Conservation (phyloP, 1,140 invertebrate genomes). For the Trachymyrmex cornetzi region DNA sequence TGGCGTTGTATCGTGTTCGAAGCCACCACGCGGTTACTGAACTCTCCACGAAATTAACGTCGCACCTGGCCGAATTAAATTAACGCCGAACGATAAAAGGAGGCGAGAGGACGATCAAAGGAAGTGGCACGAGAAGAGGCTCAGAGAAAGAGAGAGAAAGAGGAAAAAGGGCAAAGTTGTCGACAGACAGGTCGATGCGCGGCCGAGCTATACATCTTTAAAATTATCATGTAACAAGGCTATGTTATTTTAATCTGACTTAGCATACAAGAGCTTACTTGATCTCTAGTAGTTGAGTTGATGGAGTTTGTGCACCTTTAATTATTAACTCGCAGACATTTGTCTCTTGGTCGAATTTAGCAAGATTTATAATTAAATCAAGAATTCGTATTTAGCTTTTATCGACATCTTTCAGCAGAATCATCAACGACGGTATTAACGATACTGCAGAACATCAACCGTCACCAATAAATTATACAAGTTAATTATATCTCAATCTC, state of each 20-base stretch:
- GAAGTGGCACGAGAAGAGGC: constrained; percentile 13
- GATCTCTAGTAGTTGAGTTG: not conserved
- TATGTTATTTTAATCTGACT: constrained; percentile 31
- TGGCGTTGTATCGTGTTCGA: constrained; percentile 32
- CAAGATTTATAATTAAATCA: constrained; percentile 41
- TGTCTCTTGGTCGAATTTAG: constrained; percentile 27
- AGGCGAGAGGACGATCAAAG: constrained; percentile 59
- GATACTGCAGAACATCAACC: not conserved
- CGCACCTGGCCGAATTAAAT: constrained; percentile 78
- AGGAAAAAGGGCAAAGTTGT: constrained; percentile 9
- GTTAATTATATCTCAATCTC: not conserved
- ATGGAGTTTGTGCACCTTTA: not conserved
- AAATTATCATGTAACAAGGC: not conserved
- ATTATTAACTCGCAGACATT: constrained; percentile 29
- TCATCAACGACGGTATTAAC: not conserved
- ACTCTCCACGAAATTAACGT: constrained; percentile 73
- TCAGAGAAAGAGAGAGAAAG: not conserved
- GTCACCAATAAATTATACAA: not conserved
- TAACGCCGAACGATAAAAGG: constrained; percentile 68
- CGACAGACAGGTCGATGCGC: constrained; percentile 25
- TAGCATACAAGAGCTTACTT: constrained; percentile 19
- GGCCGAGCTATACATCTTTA: constrained; percentile 15
- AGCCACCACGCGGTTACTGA: constrained; percentile 55
- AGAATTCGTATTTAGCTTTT: not conserved
- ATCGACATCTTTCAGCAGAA: not conserved